These are phyloP conservation scores for Ephialtes manifestator DNA, from an alignment of 2,888 invertebrate species.

Conservation along the genomic window DNA sequence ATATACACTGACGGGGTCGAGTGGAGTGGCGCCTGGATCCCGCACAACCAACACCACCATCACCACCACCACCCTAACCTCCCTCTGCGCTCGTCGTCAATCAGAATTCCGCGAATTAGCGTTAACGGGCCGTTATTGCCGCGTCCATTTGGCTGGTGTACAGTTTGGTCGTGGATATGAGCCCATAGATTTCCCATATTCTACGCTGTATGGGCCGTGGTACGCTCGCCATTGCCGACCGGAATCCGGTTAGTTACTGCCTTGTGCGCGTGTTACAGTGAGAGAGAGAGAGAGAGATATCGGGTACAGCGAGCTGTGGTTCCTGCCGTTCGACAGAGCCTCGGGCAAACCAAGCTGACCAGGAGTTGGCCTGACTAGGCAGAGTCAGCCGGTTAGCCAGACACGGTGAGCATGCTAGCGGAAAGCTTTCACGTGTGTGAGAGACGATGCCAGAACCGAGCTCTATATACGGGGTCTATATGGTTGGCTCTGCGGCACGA, in stretches of 20 bases:
- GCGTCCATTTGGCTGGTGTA: conserved; percentile 86
- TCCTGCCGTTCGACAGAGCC: conserved; percentile 49
- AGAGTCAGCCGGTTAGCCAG: conserved; percentile 34
- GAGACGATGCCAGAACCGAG: conserved; percentile 46
- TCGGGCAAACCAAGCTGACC: conserved; percentile 56
- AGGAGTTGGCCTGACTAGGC: conserved; percentile 39
- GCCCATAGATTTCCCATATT: conserved; percentile 86
- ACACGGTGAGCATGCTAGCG: conserved; percentile 13
- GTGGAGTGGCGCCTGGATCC: conserved; percentile 52
- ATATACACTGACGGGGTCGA: conserved; percentile 57
- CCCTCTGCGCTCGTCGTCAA: conserved; percentile 83
- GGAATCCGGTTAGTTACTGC: conserved; percentile 86
- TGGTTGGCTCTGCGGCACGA: conserved; percentile 42
- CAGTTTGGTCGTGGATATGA: conserved; percentile 85
- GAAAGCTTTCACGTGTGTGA: conserved; percentile 44
- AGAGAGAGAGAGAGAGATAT: conserved; percentile 21
- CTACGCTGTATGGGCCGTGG: conserved; percentile 81
- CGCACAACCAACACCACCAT: conserved; percentile 45
- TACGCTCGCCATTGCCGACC: conserved; percentile 80
- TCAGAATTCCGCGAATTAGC: conserved; percentile 86
- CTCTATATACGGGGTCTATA: conserved; percentile 42
- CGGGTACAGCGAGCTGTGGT: conserved; percentile 35
- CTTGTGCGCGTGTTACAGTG: conserved; percentile 79
- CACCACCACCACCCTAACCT: conserved; percentile 66
- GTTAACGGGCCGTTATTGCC: conserved; percentile 86